phyloP scores from a whole-genome alignment of 2,888 invertebrate species.

The Metalampra italica region DNA sequence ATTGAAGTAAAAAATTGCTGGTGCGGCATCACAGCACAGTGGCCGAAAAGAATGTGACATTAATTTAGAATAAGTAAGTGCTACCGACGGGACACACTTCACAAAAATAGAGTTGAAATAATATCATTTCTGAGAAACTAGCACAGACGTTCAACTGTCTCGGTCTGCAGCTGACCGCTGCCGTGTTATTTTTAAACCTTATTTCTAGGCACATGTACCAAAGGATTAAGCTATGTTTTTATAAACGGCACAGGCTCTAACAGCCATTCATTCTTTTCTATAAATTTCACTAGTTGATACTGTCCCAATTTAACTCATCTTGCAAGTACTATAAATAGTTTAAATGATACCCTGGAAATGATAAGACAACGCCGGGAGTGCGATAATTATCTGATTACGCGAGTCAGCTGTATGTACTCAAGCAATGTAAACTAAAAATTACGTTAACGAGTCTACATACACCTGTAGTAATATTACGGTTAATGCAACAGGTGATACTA shows the following conservation, averaged over 20 bases:
- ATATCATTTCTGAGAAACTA: conserved; percentile 47
- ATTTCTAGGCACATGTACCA: conserved; percentile 3
- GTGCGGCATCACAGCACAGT: not conserved
- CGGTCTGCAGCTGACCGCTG: conserved; percentile 33
- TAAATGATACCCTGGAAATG: conserved; percentile 59
- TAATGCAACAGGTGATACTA: conserved; percentile 56
- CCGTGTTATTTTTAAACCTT: conserved; percentile 62
- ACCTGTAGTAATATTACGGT: conserved; percentile 15
- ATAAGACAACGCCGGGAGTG: conserved; percentile 11
- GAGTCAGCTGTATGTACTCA: conserved; percentile 30
- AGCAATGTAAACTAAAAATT: conserved; percentile 45
- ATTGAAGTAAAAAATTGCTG: too few relatives aligned
- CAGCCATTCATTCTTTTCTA: not conserved
- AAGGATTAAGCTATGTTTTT: conserved; percentile 20
- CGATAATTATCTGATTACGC: conserved; percentile 3
- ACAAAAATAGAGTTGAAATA: conserved; percentile 56
- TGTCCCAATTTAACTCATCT: conserved; percentile 44
- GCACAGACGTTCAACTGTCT: conserved; percentile 44
- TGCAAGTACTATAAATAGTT: conserved; percentile 61
- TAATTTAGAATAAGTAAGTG: too few relatives aligned
- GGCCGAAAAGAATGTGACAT: not conserved
- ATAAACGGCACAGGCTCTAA: not conserved
- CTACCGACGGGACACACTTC: not conserved
- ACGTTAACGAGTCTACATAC: conserved; percentile 24
- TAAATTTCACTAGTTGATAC: conserved; percentile 12